Conservation (phyloP, 2,797 vertebrate genomes). For the Onychomys arenicola region DNA sequence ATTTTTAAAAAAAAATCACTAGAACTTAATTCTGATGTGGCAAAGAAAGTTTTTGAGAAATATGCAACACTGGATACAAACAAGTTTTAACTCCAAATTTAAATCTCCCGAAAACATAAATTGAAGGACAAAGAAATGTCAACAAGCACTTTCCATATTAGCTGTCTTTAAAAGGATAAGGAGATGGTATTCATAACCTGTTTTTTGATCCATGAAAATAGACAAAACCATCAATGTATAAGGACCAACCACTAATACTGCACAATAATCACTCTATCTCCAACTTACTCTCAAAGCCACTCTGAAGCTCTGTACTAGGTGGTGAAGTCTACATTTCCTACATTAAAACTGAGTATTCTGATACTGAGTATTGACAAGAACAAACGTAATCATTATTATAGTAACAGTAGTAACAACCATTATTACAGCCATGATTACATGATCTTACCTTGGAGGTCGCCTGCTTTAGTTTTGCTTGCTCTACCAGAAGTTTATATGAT, state of each 20-base stretch:
- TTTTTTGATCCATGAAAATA: not conserved
- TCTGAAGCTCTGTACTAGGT: not conserved
- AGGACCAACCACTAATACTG: not conserved
- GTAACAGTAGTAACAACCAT: slow-evolving; percentile 69
- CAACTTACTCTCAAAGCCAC: not conserved
- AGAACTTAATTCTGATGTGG: slow-evolving; percentile 5
- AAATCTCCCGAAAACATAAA: not conserved
- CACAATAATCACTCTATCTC: not conserved
- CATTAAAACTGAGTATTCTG: not conserved
- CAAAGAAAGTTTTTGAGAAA: not conserved
- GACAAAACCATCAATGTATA: not conserved
- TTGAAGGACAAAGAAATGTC: not conserved
- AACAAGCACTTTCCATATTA: not conserved
- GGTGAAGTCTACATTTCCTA: not conserved
- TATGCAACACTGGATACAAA: not conserved
- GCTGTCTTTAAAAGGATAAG: not conserved
- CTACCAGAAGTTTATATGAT: slow-evolving; percentile 99
- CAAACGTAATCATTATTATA: slow-evolving; percentile 49
- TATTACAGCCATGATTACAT: slow-evolving; percentile 79
- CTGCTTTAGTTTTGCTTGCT: slow-evolving; percentile 99
- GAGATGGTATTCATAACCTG: not conserved
- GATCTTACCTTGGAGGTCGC: slow-evolving; percentile 97
- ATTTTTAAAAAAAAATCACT: not conserved
- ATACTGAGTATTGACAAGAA: not conserved
- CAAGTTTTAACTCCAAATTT: not conserved